phyloP scores from a whole-genome alignment of 2,888 invertebrate species.

The Andrena praecox region DNA sequence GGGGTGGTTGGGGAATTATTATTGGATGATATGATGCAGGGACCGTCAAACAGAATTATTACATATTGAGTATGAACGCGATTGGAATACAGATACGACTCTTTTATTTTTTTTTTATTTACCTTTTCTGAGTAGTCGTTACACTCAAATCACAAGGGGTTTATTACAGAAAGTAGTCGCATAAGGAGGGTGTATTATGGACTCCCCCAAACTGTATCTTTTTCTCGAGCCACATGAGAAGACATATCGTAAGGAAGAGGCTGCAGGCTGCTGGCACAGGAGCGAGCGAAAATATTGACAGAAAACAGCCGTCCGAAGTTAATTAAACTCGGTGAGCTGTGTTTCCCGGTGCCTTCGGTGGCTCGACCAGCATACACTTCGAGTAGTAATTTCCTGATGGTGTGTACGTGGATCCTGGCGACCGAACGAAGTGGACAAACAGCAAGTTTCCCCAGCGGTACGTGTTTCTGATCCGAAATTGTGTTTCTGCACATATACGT shows the following conservation, averaged over 20 bases:
- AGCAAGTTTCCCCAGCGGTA: conserved; percentile 71
- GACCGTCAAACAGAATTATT: too few relatives aligned
- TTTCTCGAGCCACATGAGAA: conserved; percentile 24
- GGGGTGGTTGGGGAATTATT: too few relatives aligned
- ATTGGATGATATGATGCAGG: too few relatives aligned
- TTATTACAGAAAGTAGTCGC: too few relatives aligned
- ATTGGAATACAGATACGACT: too few relatives aligned
- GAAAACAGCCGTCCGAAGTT: conserved; percentile 82
- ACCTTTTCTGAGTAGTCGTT: too few relatives aligned
- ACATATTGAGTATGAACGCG: too few relatives aligned
- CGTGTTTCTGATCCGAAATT: conserved; percentile 72
- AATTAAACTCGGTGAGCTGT: conserved; percentile 82
- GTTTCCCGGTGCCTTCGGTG: conserved; percentile 72
- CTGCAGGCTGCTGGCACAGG: conserved; percentile 55
- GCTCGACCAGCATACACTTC: conserved; percentile 71
- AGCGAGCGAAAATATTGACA: conserved; percentile 83
- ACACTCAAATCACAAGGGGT: too few relatives aligned
- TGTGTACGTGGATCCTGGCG: conserved; percentile 75
- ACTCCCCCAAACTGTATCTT: conserved; percentile 5
- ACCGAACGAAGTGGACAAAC: conserved; percentile 78
- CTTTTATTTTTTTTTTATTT: too few relatives aligned
- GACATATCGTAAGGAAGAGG: conserved; percentile 51
- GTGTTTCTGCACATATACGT: conserved; percentile 60
- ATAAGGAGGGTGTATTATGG: too few relatives aligned
- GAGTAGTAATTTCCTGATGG: conserved; percentile 83